Evolutionary conservation across 2,888 invertebrate genomes (phyloP).

Genomic region (Darwinula stevensoni): DNA sequence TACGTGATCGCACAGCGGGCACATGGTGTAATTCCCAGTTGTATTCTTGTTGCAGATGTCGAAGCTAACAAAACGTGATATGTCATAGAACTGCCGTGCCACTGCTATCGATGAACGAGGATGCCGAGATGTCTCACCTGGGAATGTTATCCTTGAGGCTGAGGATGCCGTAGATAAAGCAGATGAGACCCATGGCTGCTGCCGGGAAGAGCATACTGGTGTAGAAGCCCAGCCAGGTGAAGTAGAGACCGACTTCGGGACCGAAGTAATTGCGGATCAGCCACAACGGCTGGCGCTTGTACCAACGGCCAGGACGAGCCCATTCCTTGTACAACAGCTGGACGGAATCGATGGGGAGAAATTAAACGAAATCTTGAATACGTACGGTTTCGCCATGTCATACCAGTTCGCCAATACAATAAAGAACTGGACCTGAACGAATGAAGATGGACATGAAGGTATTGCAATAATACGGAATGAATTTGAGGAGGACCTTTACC

Average conservation of each 20-base stretch:
- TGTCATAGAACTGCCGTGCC: too few relatives aligned
- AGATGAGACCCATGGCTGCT: conserved; percentile 50
- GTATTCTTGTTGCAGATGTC: conserved; percentile 41
- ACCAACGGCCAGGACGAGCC: conserved; percentile 68
- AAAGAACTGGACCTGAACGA: too few relatives aligned
- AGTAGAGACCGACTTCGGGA: conserved; percentile 66
- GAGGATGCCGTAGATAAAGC: conserved; percentile 60
- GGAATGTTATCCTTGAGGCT: conserved; percentile 54
- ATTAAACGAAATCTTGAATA: too few relatives aligned
- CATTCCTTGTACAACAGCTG: conserved; percentile 70
- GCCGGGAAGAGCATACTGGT: conserved; percentile 65
- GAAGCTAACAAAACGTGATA: conserved; percentile 26
- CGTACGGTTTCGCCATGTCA: too few relatives aligned
- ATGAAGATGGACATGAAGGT: too few relatives aligned
- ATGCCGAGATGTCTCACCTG: too few relatives aligned
- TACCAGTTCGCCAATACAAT: too few relatives aligned
- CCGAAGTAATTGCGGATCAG: conserved; percentile 64
- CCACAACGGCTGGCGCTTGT: conserved; percentile 71
- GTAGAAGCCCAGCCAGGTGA: conserved; percentile 79
- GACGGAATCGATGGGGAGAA: too few relatives aligned
- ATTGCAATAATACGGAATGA: too few relatives aligned
- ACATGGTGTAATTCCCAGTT: conserved; percentile 53
- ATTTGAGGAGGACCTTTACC: too few relatives aligned
- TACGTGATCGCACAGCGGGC: conserved; percentile 69
- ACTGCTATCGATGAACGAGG: too few relatives aligned